These are phyloP conservation scores for Drosophila baimaii DNA, from an alignment of 1,140 invertebrate species.

Conservation along the genomic window DNA sequence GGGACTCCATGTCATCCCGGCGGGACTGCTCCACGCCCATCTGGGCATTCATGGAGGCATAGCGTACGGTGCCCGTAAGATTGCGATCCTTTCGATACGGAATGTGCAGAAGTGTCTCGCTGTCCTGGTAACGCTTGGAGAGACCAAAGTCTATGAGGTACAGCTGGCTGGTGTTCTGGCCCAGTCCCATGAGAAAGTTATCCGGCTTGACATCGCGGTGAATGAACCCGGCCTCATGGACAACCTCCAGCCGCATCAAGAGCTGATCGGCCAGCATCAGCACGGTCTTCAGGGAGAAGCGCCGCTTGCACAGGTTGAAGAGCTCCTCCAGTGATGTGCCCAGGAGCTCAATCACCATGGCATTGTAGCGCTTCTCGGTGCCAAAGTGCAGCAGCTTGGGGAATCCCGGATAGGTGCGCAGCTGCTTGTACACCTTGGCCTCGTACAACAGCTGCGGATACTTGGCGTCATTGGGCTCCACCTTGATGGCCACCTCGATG, in stretches of 20 bases:
- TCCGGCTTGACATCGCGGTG: constrained; percentile 99
- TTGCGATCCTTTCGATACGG: constrained; percentile 99
- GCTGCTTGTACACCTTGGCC: constrained; percentile 99
- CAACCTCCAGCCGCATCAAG: constrained; percentile 97
- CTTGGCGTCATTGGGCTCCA: constrained; percentile 99
- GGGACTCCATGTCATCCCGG: constrained; percentile 96
- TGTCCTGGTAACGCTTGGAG: constrained; percentile 98
- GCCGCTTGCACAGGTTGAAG: constrained; percentile 98
- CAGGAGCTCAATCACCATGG: constrained; percentile 99
- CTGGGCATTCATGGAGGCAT: constrained; percentile 92
- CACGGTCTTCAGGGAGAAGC: constrained; percentile 98
- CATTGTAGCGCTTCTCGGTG: constrained; percentile 98
- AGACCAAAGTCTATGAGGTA: constrained; percentile 99
- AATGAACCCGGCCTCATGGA: constrained; percentile 98
- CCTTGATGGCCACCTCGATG: constrained; percentile 99
- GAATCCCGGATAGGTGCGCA: constrained; percentile 95
- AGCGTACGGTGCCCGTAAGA: constrained; percentile 92
- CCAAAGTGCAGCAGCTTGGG: constrained; percentile 98
- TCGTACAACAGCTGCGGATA: constrained; percentile 99
- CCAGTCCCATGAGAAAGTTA: constrained; percentile 99
- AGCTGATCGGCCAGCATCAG: constrained; percentile 98
- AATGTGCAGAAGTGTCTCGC: constrained; percentile 95
- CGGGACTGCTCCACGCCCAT: constrained; percentile 93
- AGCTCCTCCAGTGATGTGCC: constrained; percentile 99
- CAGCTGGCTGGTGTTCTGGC: constrained; percentile 95